These are phyloP conservation scores for Pharmacophagus antenor DNA, from an alignment of 2,888 invertebrate species.

Conservation along the genomic window DNA sequence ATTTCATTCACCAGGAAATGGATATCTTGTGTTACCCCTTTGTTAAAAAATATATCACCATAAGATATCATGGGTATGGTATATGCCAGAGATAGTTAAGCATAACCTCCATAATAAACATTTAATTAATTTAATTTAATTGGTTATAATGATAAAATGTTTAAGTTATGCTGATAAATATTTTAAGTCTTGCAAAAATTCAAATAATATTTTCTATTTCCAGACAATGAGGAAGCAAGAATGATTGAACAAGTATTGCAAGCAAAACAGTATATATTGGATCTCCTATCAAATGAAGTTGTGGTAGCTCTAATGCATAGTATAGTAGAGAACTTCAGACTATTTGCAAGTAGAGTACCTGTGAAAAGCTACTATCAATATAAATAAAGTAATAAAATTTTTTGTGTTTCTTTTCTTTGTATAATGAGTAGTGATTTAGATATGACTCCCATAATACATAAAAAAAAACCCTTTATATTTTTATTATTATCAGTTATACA, in stretches of 20 bases:
- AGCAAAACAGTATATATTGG: constrained; percentile 51
- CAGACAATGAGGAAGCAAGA: constrained; percentile 52
- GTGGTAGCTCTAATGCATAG: constrained; percentile 63
- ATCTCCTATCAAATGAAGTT: constrained; percentile 68
- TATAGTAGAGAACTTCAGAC: constrained; percentile 67
- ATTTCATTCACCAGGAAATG: no score
- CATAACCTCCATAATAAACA: no score
- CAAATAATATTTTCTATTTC: constrained; percentile 28
- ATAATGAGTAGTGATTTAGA: neutral
- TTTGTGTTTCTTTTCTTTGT: neutral
- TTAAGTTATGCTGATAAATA: no score
- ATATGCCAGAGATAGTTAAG: no score
- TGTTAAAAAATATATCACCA: no score
- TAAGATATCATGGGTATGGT: no score
- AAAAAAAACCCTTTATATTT: no score
- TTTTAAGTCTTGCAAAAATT: neutral
- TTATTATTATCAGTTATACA: no score
- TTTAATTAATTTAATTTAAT: no score
- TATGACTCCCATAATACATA: no score
- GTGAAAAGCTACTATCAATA: constrained; percentile 65
- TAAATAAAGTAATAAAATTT: constrained; percentile 30
- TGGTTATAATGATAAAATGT: no score
- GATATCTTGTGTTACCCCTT: no score
- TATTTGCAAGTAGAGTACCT: constrained; percentile 60
- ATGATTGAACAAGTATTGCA: constrained; percentile 51